Base-by-base conservation (phyloP, 2,888 invertebrate genomes). In the Drosophila mimica region DNA sequence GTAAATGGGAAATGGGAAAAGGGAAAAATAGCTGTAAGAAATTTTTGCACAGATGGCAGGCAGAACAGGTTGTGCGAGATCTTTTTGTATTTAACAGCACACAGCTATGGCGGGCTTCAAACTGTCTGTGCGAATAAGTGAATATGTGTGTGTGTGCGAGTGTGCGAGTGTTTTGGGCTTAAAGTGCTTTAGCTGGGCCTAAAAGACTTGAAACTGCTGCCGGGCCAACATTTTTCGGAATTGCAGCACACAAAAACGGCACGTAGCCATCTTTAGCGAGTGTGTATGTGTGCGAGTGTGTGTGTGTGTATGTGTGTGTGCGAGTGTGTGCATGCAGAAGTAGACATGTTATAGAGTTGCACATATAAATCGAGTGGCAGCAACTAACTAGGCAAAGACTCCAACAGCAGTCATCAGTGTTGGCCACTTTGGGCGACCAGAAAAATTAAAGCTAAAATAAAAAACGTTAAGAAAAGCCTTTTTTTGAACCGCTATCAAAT, bases 51-150 rank as follows among this genome's bases (percentile, higher is more conserved):
- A 74, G 58, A 52, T 63, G 74, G 52, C 46, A 51, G 58, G 34
- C 40, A 28, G 62, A 57, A 53, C 68, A 46, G 63, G 59, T 61
- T 58, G 67, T 46, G 57, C 38, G 64, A 84, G 71, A 76, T 83
- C 73, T 83, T 81, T 70, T 76, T 86, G 75, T 49, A 56, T 67
- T 88, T 88, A 81, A 83, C 88, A 78, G 67, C 57, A 67, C 62
- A 56, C 46, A 52, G 63, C 34, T 51, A 74, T 63, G 56, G 56
- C 56, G 30, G 31, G 31, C 58, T 46, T 13, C 28, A 20, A 48
- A 11, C 53, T 56, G 56, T 40, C 40, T 40, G 40, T 57, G 38
- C n/a, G 30, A 28, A 30, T 13, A n/a, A 31, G 49, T 61, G 33
- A 6, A 30, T 56, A 28, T 36, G 36, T 38, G 36, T 38, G 36